Evolutionary conservation across 2,113 vertebrate genomes (phyloP).

Genomic region (Petaurus breviceps): DNA sequence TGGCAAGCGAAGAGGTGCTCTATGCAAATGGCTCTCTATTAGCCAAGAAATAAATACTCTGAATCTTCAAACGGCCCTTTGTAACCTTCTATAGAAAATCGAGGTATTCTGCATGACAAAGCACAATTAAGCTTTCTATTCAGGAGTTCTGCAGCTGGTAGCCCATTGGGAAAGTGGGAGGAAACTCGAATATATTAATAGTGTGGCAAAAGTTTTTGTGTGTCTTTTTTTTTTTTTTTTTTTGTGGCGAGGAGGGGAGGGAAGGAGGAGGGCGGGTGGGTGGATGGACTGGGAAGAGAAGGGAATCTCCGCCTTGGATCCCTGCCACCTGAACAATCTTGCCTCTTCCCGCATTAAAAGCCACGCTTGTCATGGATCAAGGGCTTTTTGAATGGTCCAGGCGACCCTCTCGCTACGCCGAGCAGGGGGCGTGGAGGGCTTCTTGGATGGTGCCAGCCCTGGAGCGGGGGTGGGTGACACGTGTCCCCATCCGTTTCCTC

Average conservation of each 20-base stretch:
- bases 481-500: slow-evolving; percentile 61
- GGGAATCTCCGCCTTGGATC: slow-evolving; percentile 78
- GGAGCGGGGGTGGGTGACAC: slow-evolving; percentile 48
- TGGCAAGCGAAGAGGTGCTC: slow-evolving; percentile 77
- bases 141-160: slow-evolving; percentile 95
- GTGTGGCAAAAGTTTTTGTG: slow-evolving; percentile 82
- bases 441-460: slow-evolving; percentile 6
- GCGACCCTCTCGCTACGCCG: slow-evolving; percentile 11
- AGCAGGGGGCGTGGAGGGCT: slow-evolving; percentile 16
- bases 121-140: slow-evolving; percentile 97
- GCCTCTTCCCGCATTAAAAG: slow-evolving; percentile 62
- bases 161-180: slow-evolving; percentile 90
- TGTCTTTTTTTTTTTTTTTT: slow-evolving; percentile 67
- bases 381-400: slow-evolving; percentile 33
- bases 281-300: slow-evolving; percentile 52
- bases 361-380: slow-evolving; percentile 52
- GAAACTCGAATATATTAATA: slow-evolving; percentile 89
- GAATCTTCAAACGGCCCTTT: slow-evolving; percentile 86
- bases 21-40: slow-evolving; percentile 80
- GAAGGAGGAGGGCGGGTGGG: slow-evolving; percentile 48
- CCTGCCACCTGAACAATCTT: slow-evolving; percentile 73
- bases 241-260: slow-evolving; percentile 57
- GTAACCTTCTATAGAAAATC: slow-evolving; percentile 91
- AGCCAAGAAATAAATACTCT: slow-evolving; percentile 78
- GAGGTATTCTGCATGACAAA: slow-evolving; percentile 97